Evolutionary conservation across 2,888 invertebrate species (phyloP).

Genomic region (Tanytarsus gracilentus): DNA sequence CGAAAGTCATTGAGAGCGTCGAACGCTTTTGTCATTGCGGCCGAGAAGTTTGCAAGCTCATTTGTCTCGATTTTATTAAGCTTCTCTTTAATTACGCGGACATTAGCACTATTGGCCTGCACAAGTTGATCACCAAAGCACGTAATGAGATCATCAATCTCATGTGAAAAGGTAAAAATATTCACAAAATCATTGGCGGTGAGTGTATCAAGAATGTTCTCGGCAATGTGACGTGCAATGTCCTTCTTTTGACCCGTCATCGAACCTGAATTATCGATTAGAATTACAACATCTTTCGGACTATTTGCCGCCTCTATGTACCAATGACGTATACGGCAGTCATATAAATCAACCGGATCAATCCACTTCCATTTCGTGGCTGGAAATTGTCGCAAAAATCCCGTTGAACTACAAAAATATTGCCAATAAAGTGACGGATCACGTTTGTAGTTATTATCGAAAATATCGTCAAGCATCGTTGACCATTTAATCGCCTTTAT

Average conservation of each 20-base stretch:
- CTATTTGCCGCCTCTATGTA: conserved; percentile 97
- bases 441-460: conserved; percentile 73
- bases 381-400: conserved; percentile 95
- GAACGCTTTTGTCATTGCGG: conserved; percentile 82
- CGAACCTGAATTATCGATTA: conserved; percentile 83
- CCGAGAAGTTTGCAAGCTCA: conserved; percentile 89
- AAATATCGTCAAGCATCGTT: conserved; percentile 79
- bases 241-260: conserved; percentile 83
- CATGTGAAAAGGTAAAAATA: conserved; percentile 82
- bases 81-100: conserved; percentile 70
- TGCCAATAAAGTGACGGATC: conserved; percentile 93
- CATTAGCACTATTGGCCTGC: conserved; percentile 80
- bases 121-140: conserved; percentile 86
- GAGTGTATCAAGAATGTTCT: conserved; percentile 87
- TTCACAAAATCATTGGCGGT: conserved; percentile 98
- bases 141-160: conserved; percentile 68
- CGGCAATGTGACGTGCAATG: conserved; percentile 80
- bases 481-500: conserved; percentile 95
- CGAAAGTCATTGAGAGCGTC: conserved; percentile 65
- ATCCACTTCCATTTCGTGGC: conserved; percentile 71
- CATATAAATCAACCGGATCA: conserved; percentile 83
- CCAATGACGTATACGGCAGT: conserved; percentile 91
- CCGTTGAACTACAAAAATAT: conserved; percentile 94
- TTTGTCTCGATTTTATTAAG: conserved; percentile 70
- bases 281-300: conserved; percentile 83